These are phyloP conservation scores for Trididemnum miniatum DNA, from an alignment of 23 tunicate genomes.

Conservation along the genomic window DNA sequence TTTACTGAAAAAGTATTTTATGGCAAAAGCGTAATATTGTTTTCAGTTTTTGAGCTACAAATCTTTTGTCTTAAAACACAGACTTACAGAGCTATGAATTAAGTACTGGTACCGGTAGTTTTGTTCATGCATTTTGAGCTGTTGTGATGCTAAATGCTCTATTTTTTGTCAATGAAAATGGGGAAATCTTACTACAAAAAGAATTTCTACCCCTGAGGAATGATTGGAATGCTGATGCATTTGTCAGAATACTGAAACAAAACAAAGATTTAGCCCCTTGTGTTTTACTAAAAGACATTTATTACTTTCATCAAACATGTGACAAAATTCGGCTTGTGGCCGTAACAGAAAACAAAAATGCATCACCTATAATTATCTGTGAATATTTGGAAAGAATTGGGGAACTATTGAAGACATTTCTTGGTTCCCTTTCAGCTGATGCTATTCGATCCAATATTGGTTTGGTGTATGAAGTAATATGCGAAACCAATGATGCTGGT, in stretches of 20 bases:
- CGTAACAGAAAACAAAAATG: slow-evolving; percentile 5
- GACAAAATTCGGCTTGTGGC: slow-evolving; percentile 48
- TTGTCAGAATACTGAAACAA: slow-evolving; percentile 22
- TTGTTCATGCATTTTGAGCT: too few species aligned
- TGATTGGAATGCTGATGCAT: slow-evolving; percentile 23
- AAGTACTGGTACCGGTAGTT: too few species aligned
- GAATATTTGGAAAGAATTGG: slow-evolving; percentile 36
- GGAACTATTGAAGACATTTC: slow-evolving; percentile 5
- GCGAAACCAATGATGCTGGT: slow-evolving; percentile 47
- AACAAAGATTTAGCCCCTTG: background rate
- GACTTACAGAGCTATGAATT: too few species aligned
- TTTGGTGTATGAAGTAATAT: slow-evolving; percentile 31
- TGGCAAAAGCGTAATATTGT: too few species aligned
- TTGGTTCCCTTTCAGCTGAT: slow-evolving; percentile 18
- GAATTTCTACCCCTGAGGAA: background rate
- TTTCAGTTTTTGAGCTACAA: too few species aligned
- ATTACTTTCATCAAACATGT: slow-evolving; percentile 18
- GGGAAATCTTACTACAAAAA: slow-evolving; percentile 27
- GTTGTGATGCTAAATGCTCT: slow-evolving; percentile 39
- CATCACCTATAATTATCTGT: slow-evolving; percentile 20
- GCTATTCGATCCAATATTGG: slow-evolving; percentile 36
- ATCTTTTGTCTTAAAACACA: too few species aligned
- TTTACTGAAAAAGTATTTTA: too few species aligned
- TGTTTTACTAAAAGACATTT: background rate
- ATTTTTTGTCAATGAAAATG: slow-evolving; percentile 23